Base-by-base conservation (phyloP, 2,888 invertebrate species). In the Agrotis ipsilon region DNA sequence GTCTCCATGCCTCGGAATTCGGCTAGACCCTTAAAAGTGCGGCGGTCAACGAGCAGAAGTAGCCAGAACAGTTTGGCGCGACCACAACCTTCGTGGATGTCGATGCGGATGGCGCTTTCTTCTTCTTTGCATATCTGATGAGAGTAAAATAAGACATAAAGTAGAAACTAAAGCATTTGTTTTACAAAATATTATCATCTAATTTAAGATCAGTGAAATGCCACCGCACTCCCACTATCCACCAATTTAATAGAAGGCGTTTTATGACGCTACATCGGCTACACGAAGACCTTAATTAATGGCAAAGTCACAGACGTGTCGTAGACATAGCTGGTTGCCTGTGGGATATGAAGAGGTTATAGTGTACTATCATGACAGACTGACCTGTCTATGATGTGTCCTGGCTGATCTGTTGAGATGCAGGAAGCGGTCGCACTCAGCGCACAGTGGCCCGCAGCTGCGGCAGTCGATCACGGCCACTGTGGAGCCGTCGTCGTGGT, bases 1-100 rank as follows among this genome's bases (percentile, higher is more conserved):
- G 94, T 92, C 2, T 97, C 96, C 67, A 97, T 94, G 14, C 97
- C 98, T 43, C 99, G 97, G 92, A 99, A 99, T 92, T 99, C 99
- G 0, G 98, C 98, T 86, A 98, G 94, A 0, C 98, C 98, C 92
- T 99, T 99, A 19, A 99, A 95, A 0, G 99, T 99, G 83, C 98
- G 97, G 0, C 99, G 98, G 91, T 99, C 99, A 0, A 99, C 99
- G 27, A 99, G 94, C 1, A 99, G 98, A 87, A 99, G 96, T 9
- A 99, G 96, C 99, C 99, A 99, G 93, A 99, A 99, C 7, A 99
- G 96, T 93, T 99, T 99, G 1, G 99, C 99, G 49, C 99, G 97
- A 0, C 99, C 99, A 91, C 99, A 99, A 0, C 98, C 98, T 93
- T 99, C 99, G 93, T 99, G 99, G n/a, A 99, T 97, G 93, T 99